Evolutionary conservation across 1,140 invertebrate genomes (phyloP).

Genomic region (Elymnias hypermnestra): DNA sequence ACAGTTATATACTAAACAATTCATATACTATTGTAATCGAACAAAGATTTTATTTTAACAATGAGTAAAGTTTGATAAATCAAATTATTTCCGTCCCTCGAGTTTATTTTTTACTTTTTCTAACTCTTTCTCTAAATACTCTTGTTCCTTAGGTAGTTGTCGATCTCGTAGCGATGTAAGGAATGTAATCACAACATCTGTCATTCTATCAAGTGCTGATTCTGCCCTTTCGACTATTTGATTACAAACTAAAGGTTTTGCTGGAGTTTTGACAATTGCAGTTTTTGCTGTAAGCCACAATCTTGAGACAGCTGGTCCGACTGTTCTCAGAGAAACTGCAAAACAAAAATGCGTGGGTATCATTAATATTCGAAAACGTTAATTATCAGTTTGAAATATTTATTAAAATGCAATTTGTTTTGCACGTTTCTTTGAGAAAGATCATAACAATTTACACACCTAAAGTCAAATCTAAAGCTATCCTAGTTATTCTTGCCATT

Average conservation of each 20-base stretch:
- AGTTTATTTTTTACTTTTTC: constrained; percentile 30
- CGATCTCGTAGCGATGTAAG: constrained; percentile 35
- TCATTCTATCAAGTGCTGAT: constrained; percentile 21
- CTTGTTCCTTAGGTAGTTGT: constrained; percentile 37
- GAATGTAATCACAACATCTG: constrained; percentile 23
- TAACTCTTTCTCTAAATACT: constrained; percentile 51
- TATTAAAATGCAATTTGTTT: constrained; percentile 35
- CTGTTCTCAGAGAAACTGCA: constrained; percentile 62
- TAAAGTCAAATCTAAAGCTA: constrained; percentile 44
- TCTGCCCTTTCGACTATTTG: constrained; percentile 38
- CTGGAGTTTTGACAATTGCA: constrained; percentile 29
- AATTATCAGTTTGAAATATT: background rate
- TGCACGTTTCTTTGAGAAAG: constrained; percentile 37
- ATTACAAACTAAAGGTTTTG: constrained; percentile 45
- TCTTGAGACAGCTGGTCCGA: constrained; percentile 38
- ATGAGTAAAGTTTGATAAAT: no score
- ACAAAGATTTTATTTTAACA: no score
- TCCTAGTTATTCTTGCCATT: constrained; percentile 44
- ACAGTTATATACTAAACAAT: no score
- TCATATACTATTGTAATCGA: no score
- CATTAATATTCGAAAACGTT: background rate
- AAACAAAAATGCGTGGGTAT: constrained; percentile 22
- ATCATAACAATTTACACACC: constrained; percentile 29
- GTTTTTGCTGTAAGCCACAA: constrained; percentile 44
- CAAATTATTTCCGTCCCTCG: constrained; percentile 8